Base-by-base conservation (phyloP, 2,113 vertebrate species). In the Delphinapterus leucas region DNA sequence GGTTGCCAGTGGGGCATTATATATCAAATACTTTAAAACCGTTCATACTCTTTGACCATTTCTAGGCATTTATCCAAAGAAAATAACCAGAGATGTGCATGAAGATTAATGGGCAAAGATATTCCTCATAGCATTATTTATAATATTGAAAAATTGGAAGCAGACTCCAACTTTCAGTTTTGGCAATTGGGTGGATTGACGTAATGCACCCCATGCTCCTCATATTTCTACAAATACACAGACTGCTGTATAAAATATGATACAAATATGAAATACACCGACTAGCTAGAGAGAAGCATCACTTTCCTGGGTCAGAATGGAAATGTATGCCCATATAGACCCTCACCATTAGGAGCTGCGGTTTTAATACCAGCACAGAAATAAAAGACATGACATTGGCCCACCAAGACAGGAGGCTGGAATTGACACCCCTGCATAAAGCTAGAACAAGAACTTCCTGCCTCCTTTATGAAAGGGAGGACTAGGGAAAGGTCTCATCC, bases 11-110 rank as follows among this genome's bases (percentile, higher is more conserved):
- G 28, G 49, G 41, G 58, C 53, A 63, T 83, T 81, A 70, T 93
- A 70, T 82, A 93, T 87, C 53, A 95, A 88, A 84, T 36, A 71
- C 73, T 73, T 97, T 93, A 92, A 85, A 93, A 95, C 89, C 76
- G 80, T 67, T 96, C 94, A 53, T 33, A 92, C 65, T 65, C 74
- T 93, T 93, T 94, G 94, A 94, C 92, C 77, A 90, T 96, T 97
- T 96, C 97, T 94, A 96, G 97, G 97, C 97, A 82, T 89, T 86
- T 63, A n/a, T 94, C 97, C 97, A 96, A 96, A 94, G 87, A 96
- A 97, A 96, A 96, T 92, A 94, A 95, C 60, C 94, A 89, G 80
- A 92, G 94, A 97, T 70, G 73, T 76, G 44, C 92, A 77, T 82
- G 76, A 92, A 94, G 94, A 96, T 96, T 92, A 94, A 94, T 94